A percentile compares a stretch with the other conserved stretches of the same genome.
These are phyloP conservation scores for Thereva nobilitata DNA, from an alignment of 2,888 invertebrate genomes.

Conservation along the genomic window DNA sequence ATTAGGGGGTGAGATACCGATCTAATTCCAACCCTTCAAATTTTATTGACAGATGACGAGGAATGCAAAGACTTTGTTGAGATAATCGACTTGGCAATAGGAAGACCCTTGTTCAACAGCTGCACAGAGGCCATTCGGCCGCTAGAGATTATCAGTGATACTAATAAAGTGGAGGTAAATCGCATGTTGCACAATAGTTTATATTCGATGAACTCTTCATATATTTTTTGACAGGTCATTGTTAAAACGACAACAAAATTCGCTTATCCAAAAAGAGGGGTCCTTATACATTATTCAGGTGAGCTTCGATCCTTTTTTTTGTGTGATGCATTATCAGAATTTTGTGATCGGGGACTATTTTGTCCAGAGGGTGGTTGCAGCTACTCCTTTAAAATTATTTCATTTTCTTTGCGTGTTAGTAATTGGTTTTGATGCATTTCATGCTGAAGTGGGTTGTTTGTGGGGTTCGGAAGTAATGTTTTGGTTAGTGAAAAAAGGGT, in stretches of 20 bases:
- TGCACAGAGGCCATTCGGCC: slow-evolving; percentile 44
- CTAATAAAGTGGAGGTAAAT: slow-evolving; percentile 45
- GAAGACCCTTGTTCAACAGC: slow-evolving; percentile 44
- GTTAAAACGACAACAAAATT: slow-evolving; percentile 61
- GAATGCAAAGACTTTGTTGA: slow-evolving; percentile 45
- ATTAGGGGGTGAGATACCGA: not conserved
- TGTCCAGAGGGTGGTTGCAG: too few species aligned
- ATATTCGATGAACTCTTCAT: not conserved
- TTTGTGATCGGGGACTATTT: too few species aligned
- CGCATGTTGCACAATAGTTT: not conserved
- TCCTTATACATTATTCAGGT: slow-evolving; percentile 69
- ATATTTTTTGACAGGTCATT: slow-evolving; percentile 52
- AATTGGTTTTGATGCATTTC: too few species aligned
- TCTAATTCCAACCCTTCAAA: slow-evolving; percentile 11
- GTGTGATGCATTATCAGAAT: too few species aligned
- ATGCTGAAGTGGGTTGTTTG: too few species aligned
- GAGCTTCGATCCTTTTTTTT: slow-evolving; percentile 46
- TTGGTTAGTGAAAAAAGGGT: too few species aligned
- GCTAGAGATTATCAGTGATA: slow-evolving; percentile 44
- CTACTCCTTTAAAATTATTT: too few species aligned
- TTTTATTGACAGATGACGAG: slow-evolving; percentile 43
- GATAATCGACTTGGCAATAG: slow-evolving; percentile 43
- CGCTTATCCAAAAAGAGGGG: slow-evolving; percentile 65
- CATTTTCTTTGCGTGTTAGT: too few species aligned
- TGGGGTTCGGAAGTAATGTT: too few species aligned